Evolutionary conservation across 2,888 invertebrate genomes (phyloP).

Genomic region (Thecophora atra): DNA sequence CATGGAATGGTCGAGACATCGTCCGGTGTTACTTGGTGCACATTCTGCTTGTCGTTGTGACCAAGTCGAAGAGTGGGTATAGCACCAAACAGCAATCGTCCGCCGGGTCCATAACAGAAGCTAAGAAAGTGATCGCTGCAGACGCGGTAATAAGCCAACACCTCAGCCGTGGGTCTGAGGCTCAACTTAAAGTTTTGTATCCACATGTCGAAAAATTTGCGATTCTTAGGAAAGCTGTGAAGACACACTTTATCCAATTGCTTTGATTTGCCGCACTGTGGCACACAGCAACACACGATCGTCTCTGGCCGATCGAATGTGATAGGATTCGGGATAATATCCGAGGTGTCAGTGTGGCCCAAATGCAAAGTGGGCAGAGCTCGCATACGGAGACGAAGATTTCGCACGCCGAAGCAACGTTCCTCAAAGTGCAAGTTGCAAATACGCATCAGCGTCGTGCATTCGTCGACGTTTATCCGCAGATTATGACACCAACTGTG

Average conservation of each 20-base stretch:
- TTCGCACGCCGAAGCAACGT: conserved; percentile 48
- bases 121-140: conserved; percentile 52
- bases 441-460: conserved; percentile 40
- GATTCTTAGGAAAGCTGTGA: conserved; percentile 47
- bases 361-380: conserved; percentile 54
- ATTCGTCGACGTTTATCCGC: conserved; percentile 33
- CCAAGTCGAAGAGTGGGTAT: conserved; percentile 54
- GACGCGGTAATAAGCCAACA: conserved; percentile 42
- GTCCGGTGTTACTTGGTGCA: conserved; percentile 11
- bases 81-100: conserved; percentile 41
- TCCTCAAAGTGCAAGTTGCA: conserved; percentile 56
- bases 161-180: conserved; percentile 38
- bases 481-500: conserved; percentile 55
- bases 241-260: conserved; percentile 40
- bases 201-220: conserved; percentile 49
- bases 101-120: conserved; percentile 38
- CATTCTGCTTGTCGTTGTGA: conserved; percentile 40
- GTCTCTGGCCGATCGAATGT: conserved; percentile 34
- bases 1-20: not conserved
- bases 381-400: conserved; percentile 42
- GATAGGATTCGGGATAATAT: conserved; percentile 50
- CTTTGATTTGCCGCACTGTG: conserved; percentile 45
- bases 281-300: conserved; percentile 47
- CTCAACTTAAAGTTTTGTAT: conserved; percentile 49
- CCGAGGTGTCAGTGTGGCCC: conserved; percentile 45